These are phyloP conservation scores for Phoxinus dragarum DNA, from an alignment of 2,797 vertebrate species.

Conservation along the genomic window DNA sequence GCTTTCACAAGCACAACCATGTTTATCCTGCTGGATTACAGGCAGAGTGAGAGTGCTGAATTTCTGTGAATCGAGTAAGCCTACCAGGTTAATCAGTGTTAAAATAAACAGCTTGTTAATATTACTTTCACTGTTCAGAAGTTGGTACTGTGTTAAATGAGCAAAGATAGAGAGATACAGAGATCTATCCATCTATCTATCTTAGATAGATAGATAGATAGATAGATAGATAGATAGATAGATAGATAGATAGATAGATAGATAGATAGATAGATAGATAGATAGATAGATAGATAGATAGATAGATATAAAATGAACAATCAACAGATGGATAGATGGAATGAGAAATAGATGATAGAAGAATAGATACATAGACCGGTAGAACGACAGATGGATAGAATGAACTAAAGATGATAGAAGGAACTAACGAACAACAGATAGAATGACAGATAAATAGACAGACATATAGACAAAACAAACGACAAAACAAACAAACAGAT, in stretches of 20 bases:
- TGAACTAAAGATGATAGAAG: no score
- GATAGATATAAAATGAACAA: no score
- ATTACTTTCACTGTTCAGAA: slow-evolving; percentile 57
- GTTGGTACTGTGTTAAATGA: slow-evolving; percentile 34
- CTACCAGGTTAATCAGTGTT: slow-evolving; percentile 42
- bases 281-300: rapidly evolving
- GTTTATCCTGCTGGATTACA: slow-evolving; percentile 66
- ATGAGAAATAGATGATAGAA: no score
- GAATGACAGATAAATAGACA: background rate
- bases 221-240: background rate
- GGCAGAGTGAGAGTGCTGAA: slow-evolving; percentile 53
- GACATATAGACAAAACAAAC: background rate
- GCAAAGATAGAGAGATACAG: background rate
- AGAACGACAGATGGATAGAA: background rate
- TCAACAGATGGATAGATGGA: background rate
- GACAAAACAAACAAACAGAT: background rate
- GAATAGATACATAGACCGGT: background rate
- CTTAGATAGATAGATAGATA: background rate
- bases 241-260: background rate
- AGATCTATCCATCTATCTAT: no score
- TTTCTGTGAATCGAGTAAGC: slow-evolving; percentile 56
- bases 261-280: background rate
- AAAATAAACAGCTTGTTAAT: slow-evolving; percentile 52
- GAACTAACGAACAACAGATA: no score
- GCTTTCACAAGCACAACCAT: slow-evolving; percentile 65